phyloP scores from a whole-genome alignment of 2,113 vertebrate genomes.

The Cavia aperea region DNA sequence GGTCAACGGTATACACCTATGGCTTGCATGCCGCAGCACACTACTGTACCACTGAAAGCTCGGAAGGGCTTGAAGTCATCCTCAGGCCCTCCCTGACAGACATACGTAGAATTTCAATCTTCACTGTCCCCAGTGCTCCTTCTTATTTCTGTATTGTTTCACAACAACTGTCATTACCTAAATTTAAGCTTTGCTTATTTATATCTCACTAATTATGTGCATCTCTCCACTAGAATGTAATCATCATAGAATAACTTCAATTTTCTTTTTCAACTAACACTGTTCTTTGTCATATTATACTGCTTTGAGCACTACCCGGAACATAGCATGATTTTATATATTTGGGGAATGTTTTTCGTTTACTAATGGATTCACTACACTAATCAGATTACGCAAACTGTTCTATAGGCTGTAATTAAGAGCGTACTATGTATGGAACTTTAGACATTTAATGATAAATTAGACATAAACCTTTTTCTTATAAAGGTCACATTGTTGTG shows the following conservation, averaged over 20 bases:
- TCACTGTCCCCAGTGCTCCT: background rate
- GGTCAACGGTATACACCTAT: background rate
- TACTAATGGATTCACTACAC: background rate
- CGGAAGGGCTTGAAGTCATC: background rate
- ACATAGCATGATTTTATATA: background rate
- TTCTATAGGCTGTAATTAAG: slow-evolving; percentile 5
- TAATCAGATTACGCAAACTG: background rate
- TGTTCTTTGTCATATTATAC: background rate
- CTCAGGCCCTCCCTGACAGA: background rate
- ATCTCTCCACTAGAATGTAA: background rate
- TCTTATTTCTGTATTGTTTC: background rate
- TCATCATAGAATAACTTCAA: background rate
- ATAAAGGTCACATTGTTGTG: slow-evolving; percentile 28
- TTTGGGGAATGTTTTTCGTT: background rate
- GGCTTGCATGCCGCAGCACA: background rate
- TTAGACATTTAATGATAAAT: background rate
- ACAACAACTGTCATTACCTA: background rate
- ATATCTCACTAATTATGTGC: background rate
- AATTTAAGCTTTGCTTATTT: background rate
- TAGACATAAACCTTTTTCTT: background rate
- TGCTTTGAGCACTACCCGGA: background rate
- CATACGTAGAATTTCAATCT: background rate
- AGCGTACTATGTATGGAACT: background rate
- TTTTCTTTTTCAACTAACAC: background rate
- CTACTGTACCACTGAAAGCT: background rate